Conservation (phyloP, 2,797 vertebrate species). For the Halcyon smyrnensis region DNA sequence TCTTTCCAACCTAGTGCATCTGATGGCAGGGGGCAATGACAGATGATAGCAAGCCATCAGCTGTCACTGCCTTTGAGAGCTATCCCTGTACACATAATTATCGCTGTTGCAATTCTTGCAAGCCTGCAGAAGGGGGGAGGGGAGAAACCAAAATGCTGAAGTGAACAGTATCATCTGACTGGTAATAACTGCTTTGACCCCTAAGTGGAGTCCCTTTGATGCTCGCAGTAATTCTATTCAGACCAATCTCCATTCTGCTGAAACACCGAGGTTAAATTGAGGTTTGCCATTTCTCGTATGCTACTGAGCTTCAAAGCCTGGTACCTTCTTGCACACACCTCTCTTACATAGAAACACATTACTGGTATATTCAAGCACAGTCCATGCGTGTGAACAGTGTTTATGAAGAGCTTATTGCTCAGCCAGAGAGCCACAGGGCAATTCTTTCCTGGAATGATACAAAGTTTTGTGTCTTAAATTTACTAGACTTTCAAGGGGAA, state of each 20-base stretch:
- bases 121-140: neutral
- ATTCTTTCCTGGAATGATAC: accelerated
- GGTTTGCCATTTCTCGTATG: neutral
- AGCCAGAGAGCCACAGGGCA: neutral
- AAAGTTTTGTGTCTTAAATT: neutral
- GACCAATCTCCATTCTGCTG: neutral
- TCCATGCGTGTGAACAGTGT: neutral
- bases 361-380: neutral
- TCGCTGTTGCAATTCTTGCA: neutral
- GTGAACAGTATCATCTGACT: neutral
- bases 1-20: neutral
- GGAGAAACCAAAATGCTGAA: neutral
- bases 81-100: neutral
- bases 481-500: neutral
- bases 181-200: neutral
- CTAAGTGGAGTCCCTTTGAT: neutral
- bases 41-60: neutral
- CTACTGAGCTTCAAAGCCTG: neutral
- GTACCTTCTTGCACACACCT: neutral
- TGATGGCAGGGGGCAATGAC: neutral
- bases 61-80: neutral
- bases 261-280: neutral
- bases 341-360: accelerated
- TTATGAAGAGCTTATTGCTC: neutral
- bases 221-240: neutral